A percentile compares a stretch with the other conserved stretches of the same genome.
Conservation (phyloP, 2,888 invertebrate species). For the Pheosia tremula region DNA sequence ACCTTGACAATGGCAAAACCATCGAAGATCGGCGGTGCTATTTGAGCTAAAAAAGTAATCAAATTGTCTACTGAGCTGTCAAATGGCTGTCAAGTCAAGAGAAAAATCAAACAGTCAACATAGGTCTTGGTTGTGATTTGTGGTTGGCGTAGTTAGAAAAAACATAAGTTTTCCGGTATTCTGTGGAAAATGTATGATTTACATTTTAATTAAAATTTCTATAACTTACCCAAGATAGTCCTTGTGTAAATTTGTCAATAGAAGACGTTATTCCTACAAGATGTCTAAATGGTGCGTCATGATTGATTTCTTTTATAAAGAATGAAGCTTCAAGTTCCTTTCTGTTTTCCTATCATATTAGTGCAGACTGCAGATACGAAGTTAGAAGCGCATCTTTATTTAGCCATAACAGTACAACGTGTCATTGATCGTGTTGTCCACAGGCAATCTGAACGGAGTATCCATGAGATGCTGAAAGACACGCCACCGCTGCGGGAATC, state of each 20-base stretch:
- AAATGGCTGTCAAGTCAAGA: no score
- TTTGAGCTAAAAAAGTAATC: no score
- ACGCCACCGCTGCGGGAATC: slow-evolving; percentile 91
- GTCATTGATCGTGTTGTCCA: slow-evolving; percentile 15
- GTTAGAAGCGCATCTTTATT: background rate
- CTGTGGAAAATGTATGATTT: slow-evolving; percentile 30
- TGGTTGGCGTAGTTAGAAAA: background rate
- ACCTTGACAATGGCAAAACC: no score
- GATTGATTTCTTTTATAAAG: slow-evolving; percentile 9
- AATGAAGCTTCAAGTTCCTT: background rate
- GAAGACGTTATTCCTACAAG: slow-evolving; percentile 32
- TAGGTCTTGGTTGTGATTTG: no score
- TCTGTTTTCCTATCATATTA: background rate
- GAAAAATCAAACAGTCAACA: no score
- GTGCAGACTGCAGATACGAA: background rate
- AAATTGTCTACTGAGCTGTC: no score
- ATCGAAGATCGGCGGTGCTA: no score
- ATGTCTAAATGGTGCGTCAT: slow-evolving; percentile 75
- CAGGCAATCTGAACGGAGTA: slow-evolving; percentile 87
- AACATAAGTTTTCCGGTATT: slow-evolving; percentile 11
- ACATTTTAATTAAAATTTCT: slow-evolving; percentile 12
- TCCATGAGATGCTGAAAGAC: slow-evolving; percentile 94
- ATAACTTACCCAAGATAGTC: slow-evolving; percentile 4
- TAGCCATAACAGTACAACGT: slow-evolving; percentile 4
- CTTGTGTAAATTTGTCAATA: slow-evolving; percentile 2